Base-by-base conservation (phyloP, 2,797 vertebrate species). In the Sebastes hubbsi region DNA sequence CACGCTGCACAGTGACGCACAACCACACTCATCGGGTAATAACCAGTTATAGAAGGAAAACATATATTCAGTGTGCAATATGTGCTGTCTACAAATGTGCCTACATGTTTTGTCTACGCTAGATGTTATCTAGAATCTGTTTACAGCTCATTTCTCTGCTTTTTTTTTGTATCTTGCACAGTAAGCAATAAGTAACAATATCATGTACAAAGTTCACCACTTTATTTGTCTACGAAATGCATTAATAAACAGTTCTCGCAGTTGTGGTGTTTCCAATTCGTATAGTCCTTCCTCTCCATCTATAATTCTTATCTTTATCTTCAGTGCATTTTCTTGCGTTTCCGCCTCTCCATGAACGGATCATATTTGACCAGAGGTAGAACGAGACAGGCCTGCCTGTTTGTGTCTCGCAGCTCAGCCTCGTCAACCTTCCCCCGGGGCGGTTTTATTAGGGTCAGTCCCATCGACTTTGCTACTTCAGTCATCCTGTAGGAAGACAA, bases 381-480 rank as follows among this genome's bases (percentile, higher is more conserved):
- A 27, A 93, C 88, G 1, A 99, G 94, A 1, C 93, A 92, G 9
- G 95, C 98, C 30, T 96, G 65, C 56, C 78, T 96, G 92, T 97
- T 97, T 2, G 94, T 93, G 2, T 97, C 93, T 2, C 72, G 78
- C 2, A 22, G 8, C n/a, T 22, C 80, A 0, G 11, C 24, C 5
- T 84, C 58, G 0, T 77, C 85, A 1, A 63, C 72, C 0, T 75
- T 92, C 1, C 20, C 68, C 16, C 91, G 82, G 27, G 78, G 75
- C 2, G 69, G 91, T 89, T 95, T 97, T 29, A 74, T 91, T 49
- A 99, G 72, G 74, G 93, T 96, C 91, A 99, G 88, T 32, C 97
- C 93, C 97, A 99, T 97, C 32, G 96, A 96, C 87, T 93, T 99
- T 1, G 98, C 97, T 0, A 99, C 88, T 83, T 99, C 98, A 62